Percentiles rank a stretch among this genome's conserved stretches.
phyloP scores from a whole-genome alignment of 2,113 vertebrate species.

The Vombatus ursinus region DNA sequence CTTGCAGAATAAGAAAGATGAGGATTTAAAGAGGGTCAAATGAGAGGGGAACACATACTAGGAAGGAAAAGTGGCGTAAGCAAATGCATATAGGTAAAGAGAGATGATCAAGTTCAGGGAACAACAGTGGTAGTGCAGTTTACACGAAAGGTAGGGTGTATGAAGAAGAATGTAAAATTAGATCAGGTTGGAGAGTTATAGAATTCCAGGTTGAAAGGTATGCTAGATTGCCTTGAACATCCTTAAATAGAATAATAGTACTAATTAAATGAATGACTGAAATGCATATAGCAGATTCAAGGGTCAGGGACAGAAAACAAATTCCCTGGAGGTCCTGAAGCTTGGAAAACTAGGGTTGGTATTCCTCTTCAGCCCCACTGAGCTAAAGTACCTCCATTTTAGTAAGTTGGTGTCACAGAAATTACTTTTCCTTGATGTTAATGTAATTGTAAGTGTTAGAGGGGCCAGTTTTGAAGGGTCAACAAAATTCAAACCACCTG shows the following conservation, averaged over 20 bases:
- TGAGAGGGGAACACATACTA: background rate
- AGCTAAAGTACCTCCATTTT: background rate
- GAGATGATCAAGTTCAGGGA: too few species aligned
- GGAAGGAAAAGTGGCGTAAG: background rate
- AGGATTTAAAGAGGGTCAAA: background rate
- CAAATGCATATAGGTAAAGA: background rate
- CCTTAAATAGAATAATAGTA: background rate
- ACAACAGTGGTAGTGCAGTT: too few species aligned
- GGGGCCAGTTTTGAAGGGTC: background rate
- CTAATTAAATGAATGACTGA: background rate
- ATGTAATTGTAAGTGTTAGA: background rate
- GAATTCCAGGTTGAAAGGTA: background rate
- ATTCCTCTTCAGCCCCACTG: background rate
- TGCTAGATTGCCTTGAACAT: background rate
- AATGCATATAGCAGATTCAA: background rate
- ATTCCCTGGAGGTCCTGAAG: background rate
- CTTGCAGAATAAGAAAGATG: background rate
- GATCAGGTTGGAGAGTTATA: background rate
- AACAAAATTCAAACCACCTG: background rate
- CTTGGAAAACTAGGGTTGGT: too few species aligned
- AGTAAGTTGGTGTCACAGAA: background rate
- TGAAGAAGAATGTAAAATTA: background rate
- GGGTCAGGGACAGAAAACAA: background rate
- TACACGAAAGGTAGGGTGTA: background rate
- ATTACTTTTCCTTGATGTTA: background rate